Evolutionary conservation across 92 coral and sea anemone genomes (phyloP).

Genomic region (Isaurus tuberculatus): DNA sequence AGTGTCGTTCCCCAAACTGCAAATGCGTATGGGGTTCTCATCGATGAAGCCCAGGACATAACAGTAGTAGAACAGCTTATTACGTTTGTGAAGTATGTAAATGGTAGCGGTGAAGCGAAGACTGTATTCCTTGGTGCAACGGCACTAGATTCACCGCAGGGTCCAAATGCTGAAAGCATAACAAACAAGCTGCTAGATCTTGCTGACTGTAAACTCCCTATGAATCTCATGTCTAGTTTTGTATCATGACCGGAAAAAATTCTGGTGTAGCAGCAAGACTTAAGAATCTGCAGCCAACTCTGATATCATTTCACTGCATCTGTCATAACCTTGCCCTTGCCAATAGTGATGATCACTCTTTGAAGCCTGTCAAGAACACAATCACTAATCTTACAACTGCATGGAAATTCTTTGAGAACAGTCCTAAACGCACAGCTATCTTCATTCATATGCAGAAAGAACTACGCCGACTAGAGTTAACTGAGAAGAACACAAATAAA

Average conservation of each 20-base stretch:
- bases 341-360: conserved; percentile 41
- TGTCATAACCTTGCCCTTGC: conserved; percentile 52
- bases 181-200: conserved; percentile 48
- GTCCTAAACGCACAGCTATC: conserved; percentile 44
- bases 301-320: conserved; percentile 45
- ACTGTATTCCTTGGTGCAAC: conserved; percentile 2
- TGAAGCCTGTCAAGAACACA: conserved; percentile 47
- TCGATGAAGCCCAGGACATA: conserved; percentile 1
- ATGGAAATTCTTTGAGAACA: conserved; percentile 47
- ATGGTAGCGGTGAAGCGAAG: neutral
- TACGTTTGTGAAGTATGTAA: neutral
- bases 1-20: neutral
- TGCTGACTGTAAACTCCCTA: conserved; percentile 41
- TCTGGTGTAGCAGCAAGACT: conserved; percentile 55
- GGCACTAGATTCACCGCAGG: conserved; percentile 42
- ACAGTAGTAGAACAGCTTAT: neutral
- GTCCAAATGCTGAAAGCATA: conserved; percentile 45
- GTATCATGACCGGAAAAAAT: conserved; percentile 45
- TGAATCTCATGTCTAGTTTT: conserved; percentile 35
- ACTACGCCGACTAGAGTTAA: conserved; percentile 24
- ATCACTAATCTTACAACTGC: conserved; percentile 33
- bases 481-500: conserved; percentile 24
- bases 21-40: conserved; percentile 6
- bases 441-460: conserved; percentile 42
- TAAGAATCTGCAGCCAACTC: conserved; percentile 43